Evolutionary conservation across 1,140 invertebrate species (phyloP).

Genomic region (Euura lappo): DNA sequence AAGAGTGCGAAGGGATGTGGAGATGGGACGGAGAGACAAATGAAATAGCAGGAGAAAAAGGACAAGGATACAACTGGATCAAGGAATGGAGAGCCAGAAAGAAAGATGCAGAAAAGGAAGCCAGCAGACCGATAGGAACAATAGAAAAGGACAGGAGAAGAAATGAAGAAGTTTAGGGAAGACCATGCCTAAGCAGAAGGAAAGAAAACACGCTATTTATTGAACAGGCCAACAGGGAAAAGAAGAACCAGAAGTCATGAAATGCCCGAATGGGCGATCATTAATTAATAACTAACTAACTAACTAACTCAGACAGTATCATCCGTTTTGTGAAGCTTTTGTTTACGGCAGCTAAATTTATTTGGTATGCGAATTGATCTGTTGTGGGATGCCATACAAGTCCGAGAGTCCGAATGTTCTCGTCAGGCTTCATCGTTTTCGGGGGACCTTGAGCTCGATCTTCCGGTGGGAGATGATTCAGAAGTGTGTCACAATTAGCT

Average conservation of each 20-base stretch:
- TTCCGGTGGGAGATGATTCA: too few relatives aligned
- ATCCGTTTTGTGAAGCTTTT: not conserved
- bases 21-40: not conserved
- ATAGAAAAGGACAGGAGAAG: not conserved
- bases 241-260: too few relatives aligned
- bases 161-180: not conserved
- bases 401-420: not conserved
- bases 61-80: not conserved
- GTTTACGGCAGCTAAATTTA: not conserved
- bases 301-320: not conserved
- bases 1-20: not conserved
- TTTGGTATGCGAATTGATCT: not conserved
- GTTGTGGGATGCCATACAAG: not conserved
- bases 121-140: not conserved
- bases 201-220: too few relatives aligned
- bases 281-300: too few relatives aligned
- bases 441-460: too few relatives aligned
- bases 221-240: too few relatives aligned
- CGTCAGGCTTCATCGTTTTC: too few relatives aligned
- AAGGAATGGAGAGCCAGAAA: not conserved
- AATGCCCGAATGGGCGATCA: too few relatives aligned
- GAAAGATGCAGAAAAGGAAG: conserved; percentile 2
- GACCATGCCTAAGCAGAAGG: too few relatives aligned
- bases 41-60: not conserved
- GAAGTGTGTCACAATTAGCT: too few relatives aligned